Conservation (phyloP, 2,113 vertebrate species). For the Etheostoma spectabile region DNA sequence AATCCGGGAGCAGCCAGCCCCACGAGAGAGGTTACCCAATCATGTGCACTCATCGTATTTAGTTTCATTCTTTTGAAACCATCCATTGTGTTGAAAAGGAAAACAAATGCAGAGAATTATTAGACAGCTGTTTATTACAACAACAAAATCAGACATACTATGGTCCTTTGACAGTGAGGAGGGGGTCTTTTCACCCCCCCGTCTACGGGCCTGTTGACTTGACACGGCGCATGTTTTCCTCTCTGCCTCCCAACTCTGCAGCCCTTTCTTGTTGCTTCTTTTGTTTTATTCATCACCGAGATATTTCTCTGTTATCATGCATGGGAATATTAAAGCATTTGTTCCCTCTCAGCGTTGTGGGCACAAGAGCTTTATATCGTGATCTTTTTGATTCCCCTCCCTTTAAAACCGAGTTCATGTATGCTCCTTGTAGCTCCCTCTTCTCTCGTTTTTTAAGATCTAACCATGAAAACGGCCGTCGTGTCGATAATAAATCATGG, state of each 20-base stretch:
- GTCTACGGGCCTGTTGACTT: no score
- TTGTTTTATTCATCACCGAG: conserved; percentile 82
- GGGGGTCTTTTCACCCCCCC: no score
- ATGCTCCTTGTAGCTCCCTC: conserved; percentile 49
- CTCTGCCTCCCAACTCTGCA: conserved; percentile 78
- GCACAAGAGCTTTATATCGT: conserved; percentile 48
- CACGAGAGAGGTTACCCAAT: no score
- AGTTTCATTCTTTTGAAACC: no score
- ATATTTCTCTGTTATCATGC: conserved; percentile 51
- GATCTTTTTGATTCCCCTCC: conserved; percentile 69
- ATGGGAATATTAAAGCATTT: conserved; percentile 79
- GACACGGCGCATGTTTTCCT: conserved; percentile 87
- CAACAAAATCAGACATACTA: no score
- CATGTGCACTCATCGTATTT: no score
- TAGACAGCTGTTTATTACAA: no score
- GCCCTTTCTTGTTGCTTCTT: conserved; percentile 58
- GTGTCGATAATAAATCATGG: conserved; percentile 80
- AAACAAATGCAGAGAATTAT: no score
- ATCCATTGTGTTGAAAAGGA: no score
- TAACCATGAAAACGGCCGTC: conserved; percentile 53
- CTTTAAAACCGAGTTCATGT: conserved; percentile 68
- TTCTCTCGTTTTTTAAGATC: conserved; percentile 56
- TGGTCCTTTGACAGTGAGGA: no score
- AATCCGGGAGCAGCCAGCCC: no score
- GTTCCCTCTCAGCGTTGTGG: conserved; percentile 73